A percentile compares a stretch with the other conserved stretches of the same genome.
phyloP scores from a whole-genome alignment of 2,888 invertebrate genomes.

The Chloromyia formosa region DNA sequence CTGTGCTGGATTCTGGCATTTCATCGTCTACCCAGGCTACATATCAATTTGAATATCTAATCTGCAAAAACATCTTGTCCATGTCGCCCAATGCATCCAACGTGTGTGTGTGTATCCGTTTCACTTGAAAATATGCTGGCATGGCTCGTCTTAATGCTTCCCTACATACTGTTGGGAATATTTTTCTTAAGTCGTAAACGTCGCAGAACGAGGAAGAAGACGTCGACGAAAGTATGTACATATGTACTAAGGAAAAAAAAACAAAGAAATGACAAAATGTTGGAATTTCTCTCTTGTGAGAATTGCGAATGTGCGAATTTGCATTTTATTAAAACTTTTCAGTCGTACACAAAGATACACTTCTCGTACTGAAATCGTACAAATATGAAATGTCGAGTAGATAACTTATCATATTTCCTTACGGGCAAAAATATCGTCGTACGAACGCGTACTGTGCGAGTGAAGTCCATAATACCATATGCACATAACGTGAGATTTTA shows the following conservation, averaged over 20 bases:
- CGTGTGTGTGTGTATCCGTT: neutral
- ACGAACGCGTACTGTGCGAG: too few species aligned
- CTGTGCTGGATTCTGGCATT: neutral
- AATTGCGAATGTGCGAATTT: conserved; percentile 40
- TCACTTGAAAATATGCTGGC: neutral
- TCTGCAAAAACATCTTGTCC: neutral
- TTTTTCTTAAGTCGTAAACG: conserved; percentile 22
- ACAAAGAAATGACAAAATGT: conserved; percentile 36
- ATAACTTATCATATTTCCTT: neutral
- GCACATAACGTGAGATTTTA: too few species aligned
- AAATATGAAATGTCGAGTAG: neutral
- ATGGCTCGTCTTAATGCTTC: neutral
- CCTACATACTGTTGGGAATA: neutral
- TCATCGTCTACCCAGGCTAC: neutral
- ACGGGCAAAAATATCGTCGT: too few species aligned
- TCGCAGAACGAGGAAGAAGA: neutral
- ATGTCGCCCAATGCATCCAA: neutral
- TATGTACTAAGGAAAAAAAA: neutral
- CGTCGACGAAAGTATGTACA: too few species aligned
- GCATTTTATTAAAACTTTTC: conserved; percentile 42
- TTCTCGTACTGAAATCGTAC: neutral
- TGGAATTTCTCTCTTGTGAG: conserved; percentile 38
- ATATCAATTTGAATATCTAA: conserved; percentile 2
- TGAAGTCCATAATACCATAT: too few species aligned
- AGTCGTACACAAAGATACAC: neutral